These are phyloP conservation scores for Penaeus vannamei DNA, from an alignment of 1,140 invertebrate genomes.

Conservation along the genomic window DNA sequence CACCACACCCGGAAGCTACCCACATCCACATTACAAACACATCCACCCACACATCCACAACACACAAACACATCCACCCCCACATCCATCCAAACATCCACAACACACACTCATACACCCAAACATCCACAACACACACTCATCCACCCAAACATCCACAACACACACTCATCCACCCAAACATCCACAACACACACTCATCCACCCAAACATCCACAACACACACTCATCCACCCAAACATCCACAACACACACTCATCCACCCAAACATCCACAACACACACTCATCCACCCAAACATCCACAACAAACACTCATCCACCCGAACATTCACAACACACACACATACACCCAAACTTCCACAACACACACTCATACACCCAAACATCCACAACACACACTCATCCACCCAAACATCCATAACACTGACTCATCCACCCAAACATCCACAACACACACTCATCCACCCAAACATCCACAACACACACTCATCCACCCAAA, in stretches of 20 bases:
- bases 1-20: too few relatives aligned
- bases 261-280: conserved; percentile 21
- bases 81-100: neutral
- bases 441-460: neutral
- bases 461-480: neutral
- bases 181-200: conserved; percentile 23
- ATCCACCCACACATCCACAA: too few relatives aligned
- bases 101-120: neutral
- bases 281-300: neutral
- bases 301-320: neutral
- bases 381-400: too few relatives aligned
- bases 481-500: too few relatives aligned
- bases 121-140: neutral
- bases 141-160: too few relatives aligned
- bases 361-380: too few relatives aligned
- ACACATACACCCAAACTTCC: too few relatives aligned
- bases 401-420: neutral
- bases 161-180: too few relatives aligned
- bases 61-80: too few relatives aligned
- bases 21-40: neutral
- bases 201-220: neutral
- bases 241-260: neutral
- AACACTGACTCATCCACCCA: neutral
- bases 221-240: neutral
- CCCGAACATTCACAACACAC: too few relatives aligned